Evolutionary conservation across 1,140 invertebrate species (phyloP).

Genomic region (Zaprionus camerounensis): DNA sequence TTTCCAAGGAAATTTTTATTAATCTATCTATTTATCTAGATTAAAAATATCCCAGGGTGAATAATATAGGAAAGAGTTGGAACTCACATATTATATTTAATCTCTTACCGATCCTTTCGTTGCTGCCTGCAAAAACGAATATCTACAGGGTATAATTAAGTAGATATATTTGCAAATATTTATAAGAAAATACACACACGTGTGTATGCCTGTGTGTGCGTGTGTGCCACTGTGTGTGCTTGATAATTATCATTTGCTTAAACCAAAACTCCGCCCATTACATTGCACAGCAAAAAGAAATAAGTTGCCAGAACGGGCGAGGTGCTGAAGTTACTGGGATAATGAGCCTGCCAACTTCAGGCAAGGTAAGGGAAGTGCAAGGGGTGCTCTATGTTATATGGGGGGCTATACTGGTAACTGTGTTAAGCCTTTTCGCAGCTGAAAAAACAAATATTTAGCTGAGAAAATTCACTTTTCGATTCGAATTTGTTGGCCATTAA

Average conservation of each 20-base stretch:
- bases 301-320: background rate
- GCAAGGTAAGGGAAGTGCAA: background rate
- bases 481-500: conserved; percentile 78
- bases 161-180: conserved; percentile 71
- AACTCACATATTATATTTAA: no score
- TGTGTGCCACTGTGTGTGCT: conserved; percentile 35
- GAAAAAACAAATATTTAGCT: conserved; percentile 43
- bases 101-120: no score
- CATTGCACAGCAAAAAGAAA: conserved; percentile 11
- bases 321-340: background rate
- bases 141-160: conserved; percentile 40
- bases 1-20: no score
- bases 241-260: conserved; percentile 77
- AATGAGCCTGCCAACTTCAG: background rate
- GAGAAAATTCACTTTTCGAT: conserved; percentile 73
- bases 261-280: conserved; percentile 42
- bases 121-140: background rate
- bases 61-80: no score
- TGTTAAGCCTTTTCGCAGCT: conserved; percentile 31
- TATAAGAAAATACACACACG: conserved; percentile 34
- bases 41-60: no score
- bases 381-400: background rate
- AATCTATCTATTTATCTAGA: no score
- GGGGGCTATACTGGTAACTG: background rate
- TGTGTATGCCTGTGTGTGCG: conserved; percentile 28